Percentiles rank a stretch among this genome's conserved stretches.
These are phyloP conservation scores for Chymomyza procnemis DNA, from an alignment of 2,888 invertebrate species.

Conservation along the genomic window DNA sequence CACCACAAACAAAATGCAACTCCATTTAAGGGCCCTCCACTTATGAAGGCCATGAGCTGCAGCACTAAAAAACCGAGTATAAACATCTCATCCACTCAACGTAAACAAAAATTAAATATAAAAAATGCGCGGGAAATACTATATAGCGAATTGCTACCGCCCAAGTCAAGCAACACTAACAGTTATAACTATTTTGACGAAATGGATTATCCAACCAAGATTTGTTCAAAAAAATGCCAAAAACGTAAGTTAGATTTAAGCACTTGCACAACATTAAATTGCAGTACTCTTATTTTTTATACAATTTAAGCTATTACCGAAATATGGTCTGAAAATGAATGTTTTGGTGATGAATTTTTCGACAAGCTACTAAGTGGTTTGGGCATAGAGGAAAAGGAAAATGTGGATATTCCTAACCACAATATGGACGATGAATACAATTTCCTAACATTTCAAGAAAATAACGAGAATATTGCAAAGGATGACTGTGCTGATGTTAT, in stretches of 20 bases:
- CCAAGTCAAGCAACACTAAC: not conserved
- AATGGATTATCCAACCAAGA: conserved; percentile 37
- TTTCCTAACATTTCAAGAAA: not conserved
- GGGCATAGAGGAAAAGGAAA: not conserved
- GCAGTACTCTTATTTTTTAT: not conserved
- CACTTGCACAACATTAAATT: not conserved
- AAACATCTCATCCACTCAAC: not conserved
- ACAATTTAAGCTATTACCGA: not conserved
- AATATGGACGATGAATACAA: not conserved
- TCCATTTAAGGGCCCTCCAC: conserved; percentile 19
- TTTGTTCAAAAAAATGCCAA: conserved; percentile 32
- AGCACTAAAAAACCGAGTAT: conserved; percentile 30
- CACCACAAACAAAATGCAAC: conserved; percentile 4
- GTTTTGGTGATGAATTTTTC: not conserved
- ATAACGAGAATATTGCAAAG: not conserved
- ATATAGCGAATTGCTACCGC: not conserved
- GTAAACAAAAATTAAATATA: not conserved
- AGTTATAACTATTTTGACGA: conserved; percentile 19
- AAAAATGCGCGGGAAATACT: not conserved
- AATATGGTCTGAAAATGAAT: not conserved
- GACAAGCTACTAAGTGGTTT: not conserved
- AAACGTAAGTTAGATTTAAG: conserved; percentile 23
- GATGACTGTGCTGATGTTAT: not conserved
- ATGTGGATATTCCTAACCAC: not conserved
- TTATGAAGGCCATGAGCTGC: conserved; percentile 26